Percentiles rank a stretch among this genome's conserved stretches.
Evolutionary conservation across 1,140 invertebrate species (phyloP).

Genomic region (Drosophila sproati): DNA sequence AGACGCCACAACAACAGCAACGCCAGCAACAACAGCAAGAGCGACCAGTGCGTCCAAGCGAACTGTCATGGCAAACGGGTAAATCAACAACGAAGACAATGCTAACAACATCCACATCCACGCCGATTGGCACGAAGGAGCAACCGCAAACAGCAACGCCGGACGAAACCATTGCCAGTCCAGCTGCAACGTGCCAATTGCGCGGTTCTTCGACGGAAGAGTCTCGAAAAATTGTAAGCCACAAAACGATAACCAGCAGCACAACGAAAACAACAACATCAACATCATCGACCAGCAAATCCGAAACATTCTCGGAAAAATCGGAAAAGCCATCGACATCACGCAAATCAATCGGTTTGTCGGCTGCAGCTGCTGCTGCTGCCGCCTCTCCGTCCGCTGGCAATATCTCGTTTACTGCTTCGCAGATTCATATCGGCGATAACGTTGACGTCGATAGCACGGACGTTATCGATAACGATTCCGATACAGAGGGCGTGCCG

Average conservation of each 20-base stretch:
- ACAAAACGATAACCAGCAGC: constrained; percentile 72
- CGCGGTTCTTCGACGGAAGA: constrained; percentile 83
- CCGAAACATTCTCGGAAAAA: not conserved
- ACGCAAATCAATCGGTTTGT: constrained; percentile 64
- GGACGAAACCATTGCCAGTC: constrained; percentile 51
- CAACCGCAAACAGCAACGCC: constrained; percentile 72
- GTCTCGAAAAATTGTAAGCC: constrained; percentile 80
- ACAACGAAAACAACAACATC: constrained; percentile 55
- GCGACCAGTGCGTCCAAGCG: constrained; percentile 56
- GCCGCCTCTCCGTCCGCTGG: constrained; percentile 23
- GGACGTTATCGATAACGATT: constrained; percentile 73
- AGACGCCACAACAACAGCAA: constrained; percentile 44
- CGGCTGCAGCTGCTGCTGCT: not conserved
- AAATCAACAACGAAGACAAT: constrained; percentile 69
- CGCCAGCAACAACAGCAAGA: constrained; percentile 11
- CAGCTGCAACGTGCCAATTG: constrained; percentile 81
- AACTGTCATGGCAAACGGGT: constrained; percentile 67
- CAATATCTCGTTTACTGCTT: constrained; percentile 61
- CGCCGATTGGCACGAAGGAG: constrained; percentile 79
- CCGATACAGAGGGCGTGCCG: constrained; percentile 77
- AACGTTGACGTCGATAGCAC: constrained; percentile 3
- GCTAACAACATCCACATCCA: constrained; percentile 56
- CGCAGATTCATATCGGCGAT: constrained; percentile 52
- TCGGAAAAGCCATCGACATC: constrained; percentile 45
- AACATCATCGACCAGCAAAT: constrained; percentile 43